Base-by-base conservation (phyloP, 1,140 invertebrate genomes). In the Aphis gossypii region DNA sequence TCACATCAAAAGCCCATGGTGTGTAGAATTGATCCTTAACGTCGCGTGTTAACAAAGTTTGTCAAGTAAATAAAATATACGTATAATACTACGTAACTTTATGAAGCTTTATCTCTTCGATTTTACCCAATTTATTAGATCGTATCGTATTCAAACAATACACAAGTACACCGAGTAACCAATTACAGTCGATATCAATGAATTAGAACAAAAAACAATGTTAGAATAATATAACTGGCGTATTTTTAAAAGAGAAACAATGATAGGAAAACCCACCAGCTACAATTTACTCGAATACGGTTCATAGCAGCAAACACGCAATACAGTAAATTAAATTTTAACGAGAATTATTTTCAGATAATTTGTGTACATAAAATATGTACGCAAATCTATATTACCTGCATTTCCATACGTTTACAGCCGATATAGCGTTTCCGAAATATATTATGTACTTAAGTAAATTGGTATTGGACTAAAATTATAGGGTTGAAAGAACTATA, bases 401-500 rank as follows among this genome's bases (percentile, higher is more conserved):
- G 5, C 60, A 76, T 76, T 76, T 76, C 60, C n/a, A 76, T 76
- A 76, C 60, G 18, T 11, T n/a, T n/a, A 20, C 60, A 76, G 18
- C 60, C 60, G 2, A 76, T 20, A 18, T n/a, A 76, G n/a, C 5
- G 60, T 76, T 76, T 76, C 14, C 14, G 1, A 76, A 76, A 76
- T 76, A 20, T 76, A 76, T 76, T 76, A 35, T 76, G 30, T 76
- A 76, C 60, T n/a, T 76, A 76, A 20, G 30, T 76, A 76, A 76
- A 76, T 76, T 76, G 60, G 14, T 8, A 76, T n/a, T n/a, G 60
- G 60, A 76, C 60, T 76, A 76, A 76, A n/a, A 76, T 76, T 76
- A 76, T 76, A n/a, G 60, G n/a, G n/a, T 76, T 76, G n/a, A 76
- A 76, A 76, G 60, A 76, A 76, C 60, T 76, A 76, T n/a, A 76